Percentiles rank a stretch among this genome's conserved stretches.
Evolutionary conservation across 2,797 vertebrate genomes (phyloP).

Genomic region (Ctenopoma kingsleyae): DNA sequence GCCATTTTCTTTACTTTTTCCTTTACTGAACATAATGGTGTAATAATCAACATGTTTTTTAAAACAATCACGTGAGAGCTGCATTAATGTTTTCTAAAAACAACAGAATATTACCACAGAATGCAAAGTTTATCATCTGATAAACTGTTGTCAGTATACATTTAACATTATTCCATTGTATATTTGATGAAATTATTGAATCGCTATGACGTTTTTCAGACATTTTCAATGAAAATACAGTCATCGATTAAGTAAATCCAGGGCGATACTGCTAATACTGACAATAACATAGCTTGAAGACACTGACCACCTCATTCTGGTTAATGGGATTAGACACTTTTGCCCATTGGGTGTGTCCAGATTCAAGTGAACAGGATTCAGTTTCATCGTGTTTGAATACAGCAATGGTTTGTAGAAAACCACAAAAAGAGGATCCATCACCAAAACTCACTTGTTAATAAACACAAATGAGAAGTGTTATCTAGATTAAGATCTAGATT

Average conservation of each 20-base stretch:
- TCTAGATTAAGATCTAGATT: too few species aligned
- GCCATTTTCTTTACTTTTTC: neutral
- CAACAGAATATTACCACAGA: too few species aligned
- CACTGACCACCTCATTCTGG: neutral
- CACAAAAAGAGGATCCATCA: constrained; percentile 64
- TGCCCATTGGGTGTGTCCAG: constrained; percentile 33
- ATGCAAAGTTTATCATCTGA: too few species aligned
- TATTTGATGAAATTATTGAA: neutral
- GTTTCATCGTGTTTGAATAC: constrained; percentile 33
- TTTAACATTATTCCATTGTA: neutral
- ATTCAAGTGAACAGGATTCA: constrained; percentile 34
- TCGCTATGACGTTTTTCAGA: neutral
- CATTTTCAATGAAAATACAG: neutral
- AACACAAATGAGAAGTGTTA: constrained; percentile 18
- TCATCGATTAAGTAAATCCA: neutral
- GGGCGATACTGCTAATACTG: neutral
- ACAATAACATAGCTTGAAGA: neutral
- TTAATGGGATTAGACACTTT: constrained; percentile 7
- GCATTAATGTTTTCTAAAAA: neutral
- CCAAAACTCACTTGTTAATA: neutral
- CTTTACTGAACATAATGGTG: neutral
- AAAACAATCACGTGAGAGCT: neutral
- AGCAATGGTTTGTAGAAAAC: constrained; percentile 49
- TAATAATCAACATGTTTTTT: neutral
- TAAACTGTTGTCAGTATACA: too few species aligned